phyloP scores from a whole-genome alignment of 2,888 invertebrate genomes.

The Nomada lathburiana region DNA sequence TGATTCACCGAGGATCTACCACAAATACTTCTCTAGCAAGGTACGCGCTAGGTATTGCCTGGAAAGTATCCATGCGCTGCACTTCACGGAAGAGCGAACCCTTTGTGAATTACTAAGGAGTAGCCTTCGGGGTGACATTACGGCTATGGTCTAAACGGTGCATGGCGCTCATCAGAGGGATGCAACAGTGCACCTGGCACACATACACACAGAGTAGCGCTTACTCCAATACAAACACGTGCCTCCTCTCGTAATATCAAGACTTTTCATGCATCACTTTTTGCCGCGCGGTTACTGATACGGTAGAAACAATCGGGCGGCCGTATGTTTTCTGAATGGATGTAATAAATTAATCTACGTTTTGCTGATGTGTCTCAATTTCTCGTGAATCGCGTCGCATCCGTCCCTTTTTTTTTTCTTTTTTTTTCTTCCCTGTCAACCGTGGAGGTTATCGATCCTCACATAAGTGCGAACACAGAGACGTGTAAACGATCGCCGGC shows the following conservation, averaged over 20 bases:
- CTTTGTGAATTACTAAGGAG: conserved; percentile 79
- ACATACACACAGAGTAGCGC: conserved; percentile 41
- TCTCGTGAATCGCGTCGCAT: conserved; percentile 52
- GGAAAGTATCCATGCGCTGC: conserved; percentile 79
- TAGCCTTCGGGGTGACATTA: conserved; percentile 81
- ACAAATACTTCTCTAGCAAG: conserved; percentile 74
- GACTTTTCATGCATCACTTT: conserved; percentile 71
- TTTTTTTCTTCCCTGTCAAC: conserved; percentile 51
- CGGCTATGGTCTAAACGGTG: conserved; percentile 68
- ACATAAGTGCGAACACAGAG: conserved; percentile 17
- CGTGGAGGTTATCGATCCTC: conserved; percentile 56
- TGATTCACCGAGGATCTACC: conserved; percentile 70
- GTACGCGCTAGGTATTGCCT: conserved; percentile 79
- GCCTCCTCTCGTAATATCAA: conserved; percentile 57
- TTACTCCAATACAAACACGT: conserved; percentile 67
- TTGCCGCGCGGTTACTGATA: conserved; percentile 64
- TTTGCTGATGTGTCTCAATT: conserved; percentile 75
- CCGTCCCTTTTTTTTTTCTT: conserved; percentile 45
- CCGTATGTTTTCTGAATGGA: conserved; percentile 80
- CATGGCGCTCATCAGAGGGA: conserved; percentile 65
- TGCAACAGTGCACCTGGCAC: conserved; percentile 70
- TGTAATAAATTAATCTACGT: conserved; percentile 76
- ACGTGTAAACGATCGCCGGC: conserved; percentile 40
- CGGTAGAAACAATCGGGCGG: conserved; percentile 61
- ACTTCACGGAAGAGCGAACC: conserved; percentile 79